Evolutionary conservation across 35 echinoderm and acorn worm species (phyloP).

Genomic region (Apostichopus japonicus): DNA sequence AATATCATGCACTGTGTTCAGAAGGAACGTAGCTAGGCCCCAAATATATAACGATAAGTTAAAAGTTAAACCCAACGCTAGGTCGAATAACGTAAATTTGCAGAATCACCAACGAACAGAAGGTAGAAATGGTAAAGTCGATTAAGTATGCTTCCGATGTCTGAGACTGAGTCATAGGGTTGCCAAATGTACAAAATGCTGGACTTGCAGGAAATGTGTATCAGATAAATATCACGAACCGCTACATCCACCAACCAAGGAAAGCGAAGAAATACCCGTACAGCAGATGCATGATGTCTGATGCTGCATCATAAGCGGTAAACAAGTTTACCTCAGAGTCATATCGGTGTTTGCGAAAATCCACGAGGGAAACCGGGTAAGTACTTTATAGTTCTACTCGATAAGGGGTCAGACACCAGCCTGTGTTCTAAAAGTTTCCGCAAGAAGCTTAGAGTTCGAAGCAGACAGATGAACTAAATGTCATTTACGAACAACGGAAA

Average conservation of each 20-base stretch:
- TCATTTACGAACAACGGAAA: conserved; percentile 19
- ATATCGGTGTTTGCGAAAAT: conserved; percentile 27
- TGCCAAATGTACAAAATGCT: background rate
- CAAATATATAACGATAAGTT: background rate
- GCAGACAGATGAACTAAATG: background rate
- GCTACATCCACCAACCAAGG: conserved; percentile 8
- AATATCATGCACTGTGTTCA: conserved; percentile 56
- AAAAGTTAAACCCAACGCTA: background rate
- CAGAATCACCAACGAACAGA: background rate
- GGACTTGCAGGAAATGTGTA: conserved; percentile 37
- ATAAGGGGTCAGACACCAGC: conserved; percentile 48
- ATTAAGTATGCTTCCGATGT: conserved; percentile 36
- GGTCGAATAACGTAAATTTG: conserved; percentile 17
- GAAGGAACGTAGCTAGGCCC: background rate
- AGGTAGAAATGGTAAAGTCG: conserved; percentile 19
- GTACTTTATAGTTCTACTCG: conserved; percentile 38
- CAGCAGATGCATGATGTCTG: conserved; percentile 6
- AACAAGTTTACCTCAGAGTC: conserved; percentile 27
- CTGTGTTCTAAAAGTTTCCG: conserved; percentile 12
- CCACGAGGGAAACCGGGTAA: conserved; percentile 6
- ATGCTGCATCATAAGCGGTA: conserved; percentile 3
- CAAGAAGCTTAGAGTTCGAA: background rate
- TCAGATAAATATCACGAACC: conserved; percentile 26
- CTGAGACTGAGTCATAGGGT: conserved; percentile 17
- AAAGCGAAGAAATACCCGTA: background rate